Percentiles rank a stretch among this genome's conserved stretches.
Conservation (phyloP, 1,140 invertebrate species). For the Mactra quadrangularis region DNA sequence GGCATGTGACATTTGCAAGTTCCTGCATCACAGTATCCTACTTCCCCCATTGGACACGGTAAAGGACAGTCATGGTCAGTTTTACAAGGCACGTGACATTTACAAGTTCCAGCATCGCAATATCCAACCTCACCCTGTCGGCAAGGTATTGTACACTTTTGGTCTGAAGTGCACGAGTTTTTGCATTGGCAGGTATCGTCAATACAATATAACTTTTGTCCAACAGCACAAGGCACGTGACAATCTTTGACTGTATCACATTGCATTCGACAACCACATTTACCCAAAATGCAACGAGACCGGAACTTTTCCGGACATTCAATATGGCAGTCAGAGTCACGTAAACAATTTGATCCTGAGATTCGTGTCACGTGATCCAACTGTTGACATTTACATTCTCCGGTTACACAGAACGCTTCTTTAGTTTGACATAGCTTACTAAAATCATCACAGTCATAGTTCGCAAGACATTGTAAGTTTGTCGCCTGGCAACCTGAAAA, state of each 20-base stretch:
- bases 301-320: too few relatives aligned
- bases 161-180: neutral
- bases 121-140: neutral
- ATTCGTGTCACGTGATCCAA: too few relatives aligned
- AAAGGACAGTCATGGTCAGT: neutral
- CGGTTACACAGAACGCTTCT: too few relatives aligned
- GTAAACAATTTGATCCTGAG: too few relatives aligned
- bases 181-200: slow-evolving; percentile 5
- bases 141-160: slow-evolving; percentile 4
- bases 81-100: neutral
- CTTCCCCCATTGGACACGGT: neutral
- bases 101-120: neutral
- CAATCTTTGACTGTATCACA: slow-evolving; percentile 3
- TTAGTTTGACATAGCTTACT: too few relatives aligned
- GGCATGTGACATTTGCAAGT: neutral
- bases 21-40: neutral
- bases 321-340: too few relatives aligned
- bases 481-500: too few relatives aligned
- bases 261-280: neutral
- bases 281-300: too few relatives aligned
- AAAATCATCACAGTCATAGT: too few relatives aligned
- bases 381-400: too few relatives aligned
- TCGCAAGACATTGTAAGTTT: too few relatives aligned
- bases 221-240: neutral
- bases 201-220: neutral